phyloP scores from a whole-genome alignment of 2,888 invertebrate genomes.

The Zaprionus obscuricornis region DNA sequence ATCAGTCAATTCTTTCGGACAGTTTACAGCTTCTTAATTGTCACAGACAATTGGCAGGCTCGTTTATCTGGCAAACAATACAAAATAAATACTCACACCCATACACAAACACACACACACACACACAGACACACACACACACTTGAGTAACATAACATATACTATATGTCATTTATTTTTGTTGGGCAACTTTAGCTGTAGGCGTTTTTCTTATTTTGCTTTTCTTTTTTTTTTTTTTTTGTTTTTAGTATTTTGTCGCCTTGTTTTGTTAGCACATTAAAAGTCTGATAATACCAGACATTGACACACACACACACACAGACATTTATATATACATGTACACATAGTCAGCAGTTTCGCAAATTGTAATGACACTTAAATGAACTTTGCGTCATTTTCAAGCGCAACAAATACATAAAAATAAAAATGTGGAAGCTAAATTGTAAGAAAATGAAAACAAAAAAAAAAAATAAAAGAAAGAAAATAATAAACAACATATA shows the following conservation, averaged over 20 bases:
- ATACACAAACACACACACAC: not conserved
- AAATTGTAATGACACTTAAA: conserved; percentile 58
- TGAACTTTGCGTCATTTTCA: conserved; percentile 41
- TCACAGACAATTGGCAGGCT: conserved; percentile 3
- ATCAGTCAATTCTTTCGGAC: too few species aligned
- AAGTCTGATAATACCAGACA: conserved; percentile 3
- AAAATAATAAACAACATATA: too few species aligned
- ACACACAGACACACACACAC: not conserved
- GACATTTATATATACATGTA: not conserved
- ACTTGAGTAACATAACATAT: too few species aligned
- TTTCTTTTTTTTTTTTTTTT: too few species aligned
- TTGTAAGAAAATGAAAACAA: not conserved
- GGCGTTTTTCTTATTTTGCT: conserved; percentile 3
- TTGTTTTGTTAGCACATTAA: too few species aligned
- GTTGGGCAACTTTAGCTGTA: not conserved
- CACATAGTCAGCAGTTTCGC: too few species aligned
- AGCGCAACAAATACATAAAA: conserved; percentile 20
- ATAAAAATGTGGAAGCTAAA: too few species aligned
- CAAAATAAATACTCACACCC: not conserved
- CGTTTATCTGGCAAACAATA: too few species aligned
- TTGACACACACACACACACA: not conserved
- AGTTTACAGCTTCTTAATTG: conserved; percentile 17
- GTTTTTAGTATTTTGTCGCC: too few species aligned
- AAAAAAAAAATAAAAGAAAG: conserved; percentile 3
- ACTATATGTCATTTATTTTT: not conserved